Conservation (phyloP, 2,113 vertebrate species). For the Rhadina sibilatrix region DNA sequence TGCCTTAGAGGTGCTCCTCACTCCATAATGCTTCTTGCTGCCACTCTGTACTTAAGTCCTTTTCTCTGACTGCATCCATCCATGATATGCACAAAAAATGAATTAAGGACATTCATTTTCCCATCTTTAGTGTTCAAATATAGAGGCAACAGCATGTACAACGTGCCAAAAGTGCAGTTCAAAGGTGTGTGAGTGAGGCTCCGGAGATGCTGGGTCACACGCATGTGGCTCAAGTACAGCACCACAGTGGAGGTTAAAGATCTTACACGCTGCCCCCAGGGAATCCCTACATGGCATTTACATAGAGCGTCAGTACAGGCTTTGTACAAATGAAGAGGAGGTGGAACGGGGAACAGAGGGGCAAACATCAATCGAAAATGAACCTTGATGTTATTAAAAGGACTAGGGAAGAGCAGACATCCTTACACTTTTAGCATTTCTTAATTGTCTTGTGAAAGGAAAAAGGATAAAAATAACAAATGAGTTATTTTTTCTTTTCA, state of each 20-base stretch:
- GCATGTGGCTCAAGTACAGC: not conserved
- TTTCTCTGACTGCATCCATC: not conserved
- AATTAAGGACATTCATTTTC: not conserved
- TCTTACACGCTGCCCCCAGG: not conserved
- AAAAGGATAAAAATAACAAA: not conserved
- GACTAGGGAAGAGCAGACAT: not conserved
- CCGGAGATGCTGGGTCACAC: not conserved
- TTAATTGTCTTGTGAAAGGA: not conserved
- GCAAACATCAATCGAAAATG: not conserved
- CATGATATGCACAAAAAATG: not conserved
- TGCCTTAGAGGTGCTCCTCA: not conserved
- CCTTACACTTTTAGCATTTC: not conserved
- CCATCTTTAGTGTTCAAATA: not conserved
- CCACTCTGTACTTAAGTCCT: not conserved
- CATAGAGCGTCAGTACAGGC: rapidly evolving
- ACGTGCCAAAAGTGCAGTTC: not conserved
- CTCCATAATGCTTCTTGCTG: not conserved
- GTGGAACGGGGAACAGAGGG: not conserved
- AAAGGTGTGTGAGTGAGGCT: not conserved
- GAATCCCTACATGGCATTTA: not conserved
- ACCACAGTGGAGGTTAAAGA: not conserved
- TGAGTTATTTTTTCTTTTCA: not conserved
- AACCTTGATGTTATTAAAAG: not conserved
- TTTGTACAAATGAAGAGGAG: not conserved
- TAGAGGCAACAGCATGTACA: not conserved